Base-by-base conservation (phyloP, 2,113 vertebrate species). In the Grammomys dolichurus region DNA sequence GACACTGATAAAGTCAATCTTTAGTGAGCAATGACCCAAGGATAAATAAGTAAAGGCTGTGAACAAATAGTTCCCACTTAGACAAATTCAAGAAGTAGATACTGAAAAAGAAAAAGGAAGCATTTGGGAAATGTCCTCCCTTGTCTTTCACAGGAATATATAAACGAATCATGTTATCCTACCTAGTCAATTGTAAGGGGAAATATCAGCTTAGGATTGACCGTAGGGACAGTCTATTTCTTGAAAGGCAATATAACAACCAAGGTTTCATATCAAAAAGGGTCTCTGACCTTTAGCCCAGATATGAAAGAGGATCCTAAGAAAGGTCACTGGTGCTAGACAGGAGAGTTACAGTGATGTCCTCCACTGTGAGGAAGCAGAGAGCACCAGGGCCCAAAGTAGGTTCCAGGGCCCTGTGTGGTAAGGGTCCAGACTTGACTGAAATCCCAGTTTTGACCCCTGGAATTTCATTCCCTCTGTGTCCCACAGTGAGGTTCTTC, bases 71-170 rank as follows among this genome's bases (percentile, higher is more conserved):
- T 70, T 87, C 43, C 54, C 24, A 67, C 26, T 70, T 51, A 31
- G 48, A 78, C 87, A 87, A 31, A 90, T 67, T 91, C 10, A 73
- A 89, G 69, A 96, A 77, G 82, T 54, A 60, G 94, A 58, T 46
- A 26, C 73, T 75, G 33, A 56, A 90, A 43, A 54, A 22, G 48
- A 94, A 80, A 84, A 65, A 54, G 3, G 4, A 70, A 96, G 40
- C 60, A 73, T 87, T 92, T 67, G 54, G 46, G 86, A 87, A 84
- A 63, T 31, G 22, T 63, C 81, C 92, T 91, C 33, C 82, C 78
- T 94, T 81, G 46, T 19, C 43, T 28, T 87, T 72, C 67, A 77
- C 91, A 94, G 78, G 60, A 80, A 92, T 36, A 92, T 36, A 5
- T 87, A 54, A 88, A 76, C 58, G 36, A 80, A 58, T 89, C 72